phyloP scores from a whole-genome alignment of 2,797 vertebrate species.

The Psittacula echo region DNA sequence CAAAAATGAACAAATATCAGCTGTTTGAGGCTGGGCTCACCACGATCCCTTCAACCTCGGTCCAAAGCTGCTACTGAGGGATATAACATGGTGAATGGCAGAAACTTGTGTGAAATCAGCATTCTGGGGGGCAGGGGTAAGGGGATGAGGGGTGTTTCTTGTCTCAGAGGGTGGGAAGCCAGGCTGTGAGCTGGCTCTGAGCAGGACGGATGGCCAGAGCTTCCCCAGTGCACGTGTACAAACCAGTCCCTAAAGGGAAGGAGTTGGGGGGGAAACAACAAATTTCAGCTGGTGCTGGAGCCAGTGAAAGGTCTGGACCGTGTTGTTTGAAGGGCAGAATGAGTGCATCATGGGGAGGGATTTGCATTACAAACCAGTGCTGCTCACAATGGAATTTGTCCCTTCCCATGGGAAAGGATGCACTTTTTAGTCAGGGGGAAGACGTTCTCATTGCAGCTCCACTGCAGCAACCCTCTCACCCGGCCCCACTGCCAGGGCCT shows the following conservation, averaged over 20 bases:
- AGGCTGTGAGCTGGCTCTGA: background rate
- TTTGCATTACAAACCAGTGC: background rate
- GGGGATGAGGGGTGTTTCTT: background rate
- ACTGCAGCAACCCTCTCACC: background rate
- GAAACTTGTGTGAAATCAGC: background rate
- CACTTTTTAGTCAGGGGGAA: background rate
- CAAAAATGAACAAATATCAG: background rate
- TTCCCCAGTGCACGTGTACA: background rate
- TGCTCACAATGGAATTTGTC: fast-evolving
- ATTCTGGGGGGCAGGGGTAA: background rate
- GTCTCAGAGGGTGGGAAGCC: background rate
- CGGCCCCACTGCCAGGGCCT: background rate
- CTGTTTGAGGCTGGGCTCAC: background rate
- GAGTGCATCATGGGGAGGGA: background rate
- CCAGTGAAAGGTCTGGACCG: background rate
- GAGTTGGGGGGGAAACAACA: background rate
- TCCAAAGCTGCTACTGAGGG: background rate
- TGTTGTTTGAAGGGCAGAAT: background rate
- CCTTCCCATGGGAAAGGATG: background rate
- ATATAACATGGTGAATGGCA: background rate
- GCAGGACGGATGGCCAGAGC: background rate
- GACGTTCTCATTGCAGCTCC: fast-evolving
- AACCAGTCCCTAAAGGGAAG: background rate
- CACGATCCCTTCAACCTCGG: background rate
- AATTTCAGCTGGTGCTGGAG: background rate